Evolutionary conservation across 2,888 invertebrate genomes (phyloP).

Genomic region (Parthenolecanium corni): DNA sequence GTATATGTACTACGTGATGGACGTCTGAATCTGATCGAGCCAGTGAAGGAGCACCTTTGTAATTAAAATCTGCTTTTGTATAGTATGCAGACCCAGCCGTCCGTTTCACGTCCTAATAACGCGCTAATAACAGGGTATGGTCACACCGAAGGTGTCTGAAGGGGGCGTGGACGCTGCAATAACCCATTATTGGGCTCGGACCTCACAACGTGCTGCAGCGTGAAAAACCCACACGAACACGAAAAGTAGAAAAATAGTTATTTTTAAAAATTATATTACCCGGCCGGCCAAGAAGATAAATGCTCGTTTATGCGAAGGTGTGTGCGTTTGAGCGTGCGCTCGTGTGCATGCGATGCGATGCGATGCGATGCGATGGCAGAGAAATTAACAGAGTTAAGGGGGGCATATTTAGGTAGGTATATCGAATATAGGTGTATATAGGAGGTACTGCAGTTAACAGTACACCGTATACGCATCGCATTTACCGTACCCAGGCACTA

Average conservation of each 20-base stretch:
- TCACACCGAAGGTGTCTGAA: slow-evolving; percentile 26
- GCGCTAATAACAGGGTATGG: slow-evolving; percentile 24
- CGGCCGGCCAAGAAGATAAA: background rate
- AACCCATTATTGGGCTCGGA: slow-evolving; percentile 23
- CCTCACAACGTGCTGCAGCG: slow-evolving; percentile 20
- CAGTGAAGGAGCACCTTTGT: slow-evolving; percentile 12
- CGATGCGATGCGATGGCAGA: no score
- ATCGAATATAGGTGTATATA: no score
- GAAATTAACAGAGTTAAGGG: no score
- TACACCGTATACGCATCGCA: no score
- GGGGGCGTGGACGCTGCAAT: slow-evolving; percentile 14
- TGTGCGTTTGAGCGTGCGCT: no score
- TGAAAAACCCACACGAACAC: slow-evolving; percentile 3
- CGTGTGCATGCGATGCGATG: no score
- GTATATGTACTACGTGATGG: no score
- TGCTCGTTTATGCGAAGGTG: no score
- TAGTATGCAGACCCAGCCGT: slow-evolving; percentile 16
- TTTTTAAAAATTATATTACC: background rate
- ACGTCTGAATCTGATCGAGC: background rate
- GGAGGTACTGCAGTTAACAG: no score
- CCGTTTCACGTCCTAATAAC: slow-evolving; percentile 24
- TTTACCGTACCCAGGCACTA: no score
- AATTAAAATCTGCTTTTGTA: slow-evolving; percentile 6
- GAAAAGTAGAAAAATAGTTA: no score
- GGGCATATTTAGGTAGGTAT: no score